These are phyloP conservation scores for Rhabdornis inornatus DNA, from an alignment of 2,113 vertebrate genomes.

Conservation along the genomic window DNA sequence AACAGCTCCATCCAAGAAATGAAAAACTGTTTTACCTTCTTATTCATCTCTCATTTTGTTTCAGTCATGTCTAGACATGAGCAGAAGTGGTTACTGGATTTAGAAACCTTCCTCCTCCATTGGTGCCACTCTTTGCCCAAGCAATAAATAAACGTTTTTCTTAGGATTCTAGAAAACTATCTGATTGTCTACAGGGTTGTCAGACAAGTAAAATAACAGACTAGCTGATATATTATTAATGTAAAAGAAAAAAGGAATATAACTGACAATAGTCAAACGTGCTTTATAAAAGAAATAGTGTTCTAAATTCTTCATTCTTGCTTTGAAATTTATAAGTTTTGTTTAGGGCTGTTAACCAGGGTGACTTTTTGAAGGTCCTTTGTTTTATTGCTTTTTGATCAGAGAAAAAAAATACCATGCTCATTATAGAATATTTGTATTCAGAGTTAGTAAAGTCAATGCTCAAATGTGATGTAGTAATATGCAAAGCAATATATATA, in stretches of 20 bases:
- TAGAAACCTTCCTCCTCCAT: background rate
- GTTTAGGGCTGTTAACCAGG: background rate
- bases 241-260: background rate
- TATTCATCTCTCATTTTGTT: background rate
- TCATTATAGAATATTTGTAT: background rate
- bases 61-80: background rate
- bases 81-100: background rate
- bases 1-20: background rate
- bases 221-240: background rate
- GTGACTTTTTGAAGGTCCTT: background rate
- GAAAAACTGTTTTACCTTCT: background rate
- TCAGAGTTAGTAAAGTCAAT: background rate
- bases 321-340: background rate
- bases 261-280: background rate
- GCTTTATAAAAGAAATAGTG: background rate
- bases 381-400: background rate
- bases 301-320: background rate
- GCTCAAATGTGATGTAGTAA: background rate
- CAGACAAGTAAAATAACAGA: background rate
- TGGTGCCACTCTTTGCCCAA: background rate
- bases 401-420: background rate
- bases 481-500: background rate
- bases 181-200: background rate
- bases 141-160: background rate
- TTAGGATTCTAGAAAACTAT: background rate